Evolutionary conservation across 2,888 invertebrate species (phyloP).

Genomic region (Allacma fusca): DNA sequence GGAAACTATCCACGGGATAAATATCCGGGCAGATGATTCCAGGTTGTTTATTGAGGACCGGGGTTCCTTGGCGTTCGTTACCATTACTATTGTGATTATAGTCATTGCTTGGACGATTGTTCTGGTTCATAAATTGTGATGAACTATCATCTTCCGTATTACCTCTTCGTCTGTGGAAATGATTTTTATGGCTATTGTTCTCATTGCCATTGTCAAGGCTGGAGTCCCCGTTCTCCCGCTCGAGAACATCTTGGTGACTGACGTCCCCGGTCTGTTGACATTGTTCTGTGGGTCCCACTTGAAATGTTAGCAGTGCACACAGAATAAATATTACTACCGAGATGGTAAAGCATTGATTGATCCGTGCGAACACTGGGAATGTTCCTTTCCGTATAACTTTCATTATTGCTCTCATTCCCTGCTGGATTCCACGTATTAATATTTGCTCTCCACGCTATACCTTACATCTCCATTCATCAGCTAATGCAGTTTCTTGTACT

Average conservation of each 20-base stretch:
- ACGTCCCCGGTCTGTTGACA: constrained; percentile 19
- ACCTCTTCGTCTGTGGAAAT: constrained; percentile 29
- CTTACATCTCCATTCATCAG: not conserved
- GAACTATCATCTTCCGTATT: constrained; percentile 27
- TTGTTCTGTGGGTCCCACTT: constrained; percentile 9
- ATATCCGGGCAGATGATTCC: constrained; percentile 34
- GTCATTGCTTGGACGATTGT: constrained; percentile 6
- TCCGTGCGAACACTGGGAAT: not conserved
- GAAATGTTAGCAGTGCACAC: constrained; percentile 19
- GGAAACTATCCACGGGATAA: constrained; percentile 43
- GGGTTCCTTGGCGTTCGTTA: constrained; percentile 12
- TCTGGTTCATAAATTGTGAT: constrained; percentile 23
- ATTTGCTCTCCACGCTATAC: not conserved
- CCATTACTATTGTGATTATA: constrained; percentile 1
- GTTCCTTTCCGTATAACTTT: constrained; percentile 3
- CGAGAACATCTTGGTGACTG: constrained; percentile 18
- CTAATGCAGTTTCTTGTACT: not conserved
- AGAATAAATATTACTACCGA: not conserved
- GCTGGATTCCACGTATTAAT: not conserved
- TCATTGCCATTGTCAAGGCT: constrained; percentile 4
- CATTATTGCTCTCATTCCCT: constrained; percentile 9
- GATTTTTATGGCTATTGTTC: constrained; percentile 1
- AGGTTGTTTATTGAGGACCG: constrained; percentile 28
- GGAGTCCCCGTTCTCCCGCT: not conserved
- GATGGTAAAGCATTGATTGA: constrained; percentile 14